phyloP scores from a whole-genome alignment of 1,140 invertebrate genomes.

The Maconellicoccus hirsutus region DNA sequence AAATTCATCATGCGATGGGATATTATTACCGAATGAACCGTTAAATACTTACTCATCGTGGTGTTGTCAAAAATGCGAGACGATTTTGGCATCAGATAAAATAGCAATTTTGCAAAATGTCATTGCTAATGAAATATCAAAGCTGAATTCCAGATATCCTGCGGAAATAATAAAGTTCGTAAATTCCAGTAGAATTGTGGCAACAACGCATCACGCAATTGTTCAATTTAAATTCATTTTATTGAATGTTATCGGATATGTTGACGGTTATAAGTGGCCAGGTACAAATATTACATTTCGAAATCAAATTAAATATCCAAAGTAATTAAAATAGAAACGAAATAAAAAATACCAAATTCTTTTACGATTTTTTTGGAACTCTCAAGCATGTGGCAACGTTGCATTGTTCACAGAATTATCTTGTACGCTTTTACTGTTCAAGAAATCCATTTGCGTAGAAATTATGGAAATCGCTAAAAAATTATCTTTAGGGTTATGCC shows the following conservation, averaged over 20 bases:
- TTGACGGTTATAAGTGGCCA: neutral
- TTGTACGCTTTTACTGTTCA: neutral
- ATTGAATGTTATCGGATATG: neutral
- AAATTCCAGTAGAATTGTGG: neutral
- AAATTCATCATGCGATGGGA: constrained; percentile 32
- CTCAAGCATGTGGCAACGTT: neutral
- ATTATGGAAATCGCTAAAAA: neutral
- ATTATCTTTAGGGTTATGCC: neutral
- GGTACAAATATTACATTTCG: constrained; percentile 11
- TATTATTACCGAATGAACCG: constrained; percentile 38
- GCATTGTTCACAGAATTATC: neutral
- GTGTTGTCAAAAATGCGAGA: constrained; percentile 40
- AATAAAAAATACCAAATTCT: no score
- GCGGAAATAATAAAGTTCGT: neutral
- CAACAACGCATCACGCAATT: neutral
- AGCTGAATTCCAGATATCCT: neutral
- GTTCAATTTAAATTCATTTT: constrained; percentile 8
- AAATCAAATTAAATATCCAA: no score
- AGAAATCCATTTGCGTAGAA: neutral
- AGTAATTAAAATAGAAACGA: no score
- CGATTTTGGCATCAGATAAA: constrained; percentile 35
- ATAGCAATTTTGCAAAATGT: constrained; percentile 24
- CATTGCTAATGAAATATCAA: neutral
- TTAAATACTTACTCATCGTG: constrained; percentile 36
- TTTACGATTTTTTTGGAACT: no score